Base-by-base conservation (phyloP, 2,888 invertebrate species). In the Acleris sparsana region DNA sequence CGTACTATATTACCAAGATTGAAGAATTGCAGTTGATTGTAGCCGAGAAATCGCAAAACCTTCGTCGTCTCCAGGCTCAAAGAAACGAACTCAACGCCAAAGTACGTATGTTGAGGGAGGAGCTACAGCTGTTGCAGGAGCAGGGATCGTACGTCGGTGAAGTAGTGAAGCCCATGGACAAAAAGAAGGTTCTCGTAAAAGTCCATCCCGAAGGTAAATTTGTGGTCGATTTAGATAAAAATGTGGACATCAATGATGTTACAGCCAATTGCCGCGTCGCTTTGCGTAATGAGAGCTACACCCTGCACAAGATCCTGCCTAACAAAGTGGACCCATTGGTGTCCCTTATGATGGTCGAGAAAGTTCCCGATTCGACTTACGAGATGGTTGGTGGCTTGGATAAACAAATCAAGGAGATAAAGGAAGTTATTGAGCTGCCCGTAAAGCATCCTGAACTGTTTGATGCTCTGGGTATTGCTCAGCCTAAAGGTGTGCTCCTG, bases 281-380 rank as follows among this genome's bases (percentile, higher is more conserved):
- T 7, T 94, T 99, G 46, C 95, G 99, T 63, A 99, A 99, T 84
- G 99, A 99, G 89, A 99, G 99, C 86, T 99, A 99, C 83, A 99
- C 99, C 0, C 93, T 99, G 49, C 99, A 99, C 86, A 99, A 99
- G 93, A 99, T 99, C 75, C 93, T 99, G 25, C 99, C 99, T 0
- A 99, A 99, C 89, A 99, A 99, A 83, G 99, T 99, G 2, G 99
- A 99, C 93, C 99, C 99, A 0, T 93, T 99, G 67, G 99, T 99
- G 0, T 99, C 99, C 0, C 95, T 99, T 69, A 99, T 99, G 99
- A 99, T 99, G 99, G 99, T 99, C 0, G 99, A 99, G 86, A 99
- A 99, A 88, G 99, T 99, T 2, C 99, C 99, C 0, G 99, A 99
- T 87, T 99, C 99, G 0, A 99, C 99, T 0, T 99, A 99, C 83